These are phyloP conservation scores for Atherinomorus stipes DNA, from an alignment of 2,113 vertebrate genomes.

Conservation along the genomic window DNA sequence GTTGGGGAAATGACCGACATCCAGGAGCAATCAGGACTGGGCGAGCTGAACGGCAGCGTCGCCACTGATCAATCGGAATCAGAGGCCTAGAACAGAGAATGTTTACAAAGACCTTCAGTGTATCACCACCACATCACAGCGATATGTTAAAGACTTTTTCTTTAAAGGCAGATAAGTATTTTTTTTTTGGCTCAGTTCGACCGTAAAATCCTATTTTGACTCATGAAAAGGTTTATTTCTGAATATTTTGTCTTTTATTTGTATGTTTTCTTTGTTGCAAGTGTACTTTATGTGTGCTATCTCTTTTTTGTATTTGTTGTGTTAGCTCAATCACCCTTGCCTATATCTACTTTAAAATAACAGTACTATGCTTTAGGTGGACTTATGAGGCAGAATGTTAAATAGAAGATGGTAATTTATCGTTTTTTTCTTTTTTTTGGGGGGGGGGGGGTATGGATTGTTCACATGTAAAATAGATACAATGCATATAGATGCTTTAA, in stretches of 20 bases:
- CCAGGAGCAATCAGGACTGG: slow-evolving; percentile 75
- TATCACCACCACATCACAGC: slow-evolving; percentile 34
- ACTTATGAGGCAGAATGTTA: slow-evolving; percentile 26
- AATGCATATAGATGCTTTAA: slow-evolving; percentile 51
- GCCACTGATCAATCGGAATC: slow-evolving; percentile 86
- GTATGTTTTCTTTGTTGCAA: slow-evolving; percentile 47
- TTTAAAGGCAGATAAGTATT: slow-evolving; percentile 61
- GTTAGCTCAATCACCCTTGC: slow-evolving; percentile 71
- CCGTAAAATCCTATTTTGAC: slow-evolving; percentile 44
- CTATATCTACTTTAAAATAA: slow-evolving; percentile 71
- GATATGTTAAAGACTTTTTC: slow-evolving; percentile 55
- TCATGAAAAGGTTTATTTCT: slow-evolving; percentile 35
- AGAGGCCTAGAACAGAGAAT: slow-evolving; percentile 82
- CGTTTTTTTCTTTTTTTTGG: too few species aligned
- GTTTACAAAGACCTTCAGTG: slow-evolving; percentile 59
- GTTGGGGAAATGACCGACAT: slow-evolving; percentile 82
- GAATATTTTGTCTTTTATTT: slow-evolving; percentile 49
- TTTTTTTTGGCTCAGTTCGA: slow-evolving; percentile 31
- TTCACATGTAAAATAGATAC: slow-evolving; percentile 52
- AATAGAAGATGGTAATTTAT: slow-evolving; percentile 1
- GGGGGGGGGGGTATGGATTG: slow-evolving; percentile 15
- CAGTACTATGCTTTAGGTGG: slow-evolving; percentile 61
- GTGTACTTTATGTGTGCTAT: slow-evolving; percentile 45
- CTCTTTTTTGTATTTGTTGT: slow-evolving; percentile 35
- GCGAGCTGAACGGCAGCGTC: slow-evolving; percentile 87